Percentiles rank a stretch among this genome's conserved stretches.
Evolutionary conservation across 2,888 invertebrate genomes (phyloP).

Genomic region (Ectemnius cavifrons): DNA sequence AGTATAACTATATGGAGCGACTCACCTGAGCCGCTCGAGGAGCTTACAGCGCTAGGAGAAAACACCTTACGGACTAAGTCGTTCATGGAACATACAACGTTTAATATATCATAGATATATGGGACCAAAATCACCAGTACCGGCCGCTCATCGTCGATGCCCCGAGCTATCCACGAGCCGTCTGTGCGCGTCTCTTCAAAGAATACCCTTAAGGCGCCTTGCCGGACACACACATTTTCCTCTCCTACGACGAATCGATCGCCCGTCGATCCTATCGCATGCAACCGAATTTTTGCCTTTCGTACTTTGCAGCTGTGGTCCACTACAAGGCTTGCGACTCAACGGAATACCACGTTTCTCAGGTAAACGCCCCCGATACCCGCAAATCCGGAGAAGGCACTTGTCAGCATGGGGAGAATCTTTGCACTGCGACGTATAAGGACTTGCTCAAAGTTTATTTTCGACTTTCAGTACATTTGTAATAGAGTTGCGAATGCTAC

Average conservation of each 20-base stretch:
- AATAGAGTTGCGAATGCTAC: no score
- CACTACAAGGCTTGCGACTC: slow-evolving; percentile 30
- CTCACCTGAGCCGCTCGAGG: slow-evolving; percentile 70
- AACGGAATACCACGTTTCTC: slow-evolving; percentile 17
- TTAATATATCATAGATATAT: slow-evolving; percentile 99
- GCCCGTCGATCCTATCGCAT: slow-evolving; percentile 37
- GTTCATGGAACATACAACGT: slow-evolving; percentile 97
- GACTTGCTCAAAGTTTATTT: no score
- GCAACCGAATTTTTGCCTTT: slow-evolving; percentile 42
- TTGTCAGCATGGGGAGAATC: not conserved
- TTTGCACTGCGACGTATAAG: no score
- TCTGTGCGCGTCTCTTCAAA: slow-evolving; percentile 28
- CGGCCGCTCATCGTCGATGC: slow-evolving; percentile 56
- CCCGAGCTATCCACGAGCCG: slow-evolving; percentile 55
- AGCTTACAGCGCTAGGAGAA: slow-evolving; percentile 43
- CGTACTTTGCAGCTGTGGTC: slow-evolving; percentile 20
- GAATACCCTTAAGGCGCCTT: slow-evolving; percentile 14
- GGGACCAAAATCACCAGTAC: slow-evolving; percentile 91
- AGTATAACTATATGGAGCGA: slow-evolving; percentile 55
- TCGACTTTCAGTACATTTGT: slow-evolving; percentile 7
- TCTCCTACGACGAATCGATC: slow-evolving; percentile 46
- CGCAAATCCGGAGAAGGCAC: slow-evolving; percentile 31
- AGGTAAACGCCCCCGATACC: not conserved
- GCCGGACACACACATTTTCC: slow-evolving; percentile 10
- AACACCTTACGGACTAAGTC: slow-evolving; percentile 70